Base-by-base conservation (phyloP, 2,113 vertebrate species). In the Oreochromis spilurus region DNA sequence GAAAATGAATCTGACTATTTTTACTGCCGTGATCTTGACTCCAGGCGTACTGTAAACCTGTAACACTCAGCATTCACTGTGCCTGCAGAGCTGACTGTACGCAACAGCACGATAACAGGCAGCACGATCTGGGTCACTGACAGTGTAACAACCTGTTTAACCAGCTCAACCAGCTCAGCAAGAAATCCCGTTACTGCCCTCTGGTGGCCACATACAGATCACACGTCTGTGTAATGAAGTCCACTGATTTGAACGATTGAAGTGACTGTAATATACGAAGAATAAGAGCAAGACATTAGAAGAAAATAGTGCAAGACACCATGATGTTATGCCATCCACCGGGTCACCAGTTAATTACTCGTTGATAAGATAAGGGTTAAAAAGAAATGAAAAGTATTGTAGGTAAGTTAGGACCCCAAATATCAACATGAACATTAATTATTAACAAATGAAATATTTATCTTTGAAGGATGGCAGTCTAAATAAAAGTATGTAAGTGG, bases 51-150 rank as follows among this genome's bases (percentile, higher is more conserved):
- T 50, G 88, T 87, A 34, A 57, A 14, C 24, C 43, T 36, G 38
- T 57, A 45, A 83, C 40, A 38, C 29, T 52, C 50, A 29, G 19
- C 9, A 3, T 31, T 7, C 62, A 19, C 16, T 7, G 24, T 7
- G 9, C 48, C 34, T 77, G 79, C 45, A 77, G 26, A 11, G 4
- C 17, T 2, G 10, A 82, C 57, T 11, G 77, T 6, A 26, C 52
- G 52, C 83, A 50, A 45, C 65, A 78, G 9, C 50, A 58, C 9
- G 45, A 17, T 77, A 45, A 31, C 77, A 86, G 31, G 79, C 62
- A 48, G 75, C 57, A 4, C 12, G 57, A 89, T 90, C 48, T 92
- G 87, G 91, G 92, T 91, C 93, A 92, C n/a, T 86, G 81, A 77
- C 72, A 29, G 67, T 3, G 14, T 2, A 54, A 34, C 40, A 43